Percentiles rank a stretch among this genome's conserved stretches.
phyloP scores from a whole-genome alignment of 1,140 invertebrate species.

The Wasmannia auropunctata region DNA sequence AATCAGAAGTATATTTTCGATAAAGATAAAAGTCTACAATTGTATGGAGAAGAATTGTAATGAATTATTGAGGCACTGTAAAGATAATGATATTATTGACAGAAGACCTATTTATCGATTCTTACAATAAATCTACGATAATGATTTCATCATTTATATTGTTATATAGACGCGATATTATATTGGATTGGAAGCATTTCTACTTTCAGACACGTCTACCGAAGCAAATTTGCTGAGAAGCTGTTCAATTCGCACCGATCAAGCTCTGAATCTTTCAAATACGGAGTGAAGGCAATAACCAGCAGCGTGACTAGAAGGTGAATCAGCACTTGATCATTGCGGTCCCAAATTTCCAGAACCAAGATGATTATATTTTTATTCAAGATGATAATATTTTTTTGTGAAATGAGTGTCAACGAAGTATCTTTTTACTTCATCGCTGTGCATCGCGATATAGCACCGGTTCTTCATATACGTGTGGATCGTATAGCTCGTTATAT shows the following conservation, averaged over 20 bases:
- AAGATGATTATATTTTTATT: too few species aligned
- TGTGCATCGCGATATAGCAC: neutral
- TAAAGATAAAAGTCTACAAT: neutral
- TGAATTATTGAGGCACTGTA: conserved; percentile 71
- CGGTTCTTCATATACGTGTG: neutral
- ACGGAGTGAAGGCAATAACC: neutral
- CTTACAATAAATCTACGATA: neutral
- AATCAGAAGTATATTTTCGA: neutral
- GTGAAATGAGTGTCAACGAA: neutral
- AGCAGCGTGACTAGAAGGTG: conserved; percentile 4
- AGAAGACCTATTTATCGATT: neutral
- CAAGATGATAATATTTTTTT: neutral
- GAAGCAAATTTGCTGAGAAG: neutral
- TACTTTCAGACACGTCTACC: neutral
- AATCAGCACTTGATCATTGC: neutral
- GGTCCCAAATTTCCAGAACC: neutral
- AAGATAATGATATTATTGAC: conserved; percentile 42
- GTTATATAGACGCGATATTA: neutral
- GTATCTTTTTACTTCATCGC: neutral
- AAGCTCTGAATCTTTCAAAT: conserved; percentile 33
- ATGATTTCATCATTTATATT: neutral
- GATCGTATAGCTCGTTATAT: conserved; percentile 10
- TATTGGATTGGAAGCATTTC: neutral
- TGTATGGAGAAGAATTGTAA: conserved; percentile 72
- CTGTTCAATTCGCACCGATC: conserved; percentile 15